Evolutionary conservation across 2,888 invertebrate genomes (phyloP), one percentile per base, ranked within the genome.

Genomic region (Scaptomyza reducta): DNA sequence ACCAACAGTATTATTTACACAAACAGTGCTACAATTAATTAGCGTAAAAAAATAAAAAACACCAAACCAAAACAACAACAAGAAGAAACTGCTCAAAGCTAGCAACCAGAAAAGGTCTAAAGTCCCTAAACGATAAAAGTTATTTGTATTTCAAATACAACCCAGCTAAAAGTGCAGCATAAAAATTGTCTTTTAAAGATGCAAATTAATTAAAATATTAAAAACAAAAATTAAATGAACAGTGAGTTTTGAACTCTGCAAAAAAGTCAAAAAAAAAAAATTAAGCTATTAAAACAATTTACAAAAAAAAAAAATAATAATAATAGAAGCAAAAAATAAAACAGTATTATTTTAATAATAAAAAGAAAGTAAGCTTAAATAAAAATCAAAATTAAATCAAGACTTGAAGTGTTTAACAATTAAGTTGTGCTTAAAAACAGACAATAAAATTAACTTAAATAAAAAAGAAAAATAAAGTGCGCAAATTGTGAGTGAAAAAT

Each of bases 281-380:
- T 1, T 11, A 70, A 46, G 25, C 35, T 61, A 74, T 47, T 22
- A 14, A 54, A 44, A 33, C 33, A 40, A 18, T 42, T 44, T 3
- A 11, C 5, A 22, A 22, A 40, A 14, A 54, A 46, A 40, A n/a
- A 29, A 22, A 40, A 14, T 47, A 46, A 40, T 10, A 29, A 13
- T 25, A 31, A 22, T 22, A 22, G 5, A 22, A 22, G 22, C 5
- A 4, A 22, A 22, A 22, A 66, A 16, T 14, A 47, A 55, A 51
- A 51, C 82, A 77, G 77, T 77, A 77, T 77, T 77, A 82, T 78
- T 82, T 51, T 22, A 49, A 31, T 33, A 45, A 35, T 18, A 31
- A 5, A 45, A 31, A 46, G 25, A 27, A 38, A n/a, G n/a, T 29
- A 38, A 59, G 45, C 10, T 11, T 11, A 44, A 46, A 33, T 27